These are phyloP conservation scores for Hypercompe scribonia DNA, from an alignment of 2,888 invertebrate species.

Conservation along the genomic window DNA sequence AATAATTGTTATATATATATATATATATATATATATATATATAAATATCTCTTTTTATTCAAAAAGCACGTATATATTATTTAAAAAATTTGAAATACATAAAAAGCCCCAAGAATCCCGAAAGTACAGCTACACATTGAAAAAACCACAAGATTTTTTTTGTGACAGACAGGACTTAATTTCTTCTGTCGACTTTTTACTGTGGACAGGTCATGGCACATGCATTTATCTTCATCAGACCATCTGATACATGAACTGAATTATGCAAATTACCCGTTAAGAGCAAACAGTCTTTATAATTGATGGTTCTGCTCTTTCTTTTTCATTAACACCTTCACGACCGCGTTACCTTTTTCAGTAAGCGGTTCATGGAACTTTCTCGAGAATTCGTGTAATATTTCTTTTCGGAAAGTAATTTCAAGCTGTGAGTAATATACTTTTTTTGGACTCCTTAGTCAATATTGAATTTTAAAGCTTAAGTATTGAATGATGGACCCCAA, in stretches of 20 bases:
- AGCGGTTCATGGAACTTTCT: conserved; percentile 24
- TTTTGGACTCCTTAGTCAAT: not conserved
- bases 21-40: too few species aligned
- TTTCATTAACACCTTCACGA: conserved; percentile 28
- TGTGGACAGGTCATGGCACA: conserved; percentile 61
- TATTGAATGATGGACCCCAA: conserved; percentile 43
- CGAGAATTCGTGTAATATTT: conserved; percentile 17
- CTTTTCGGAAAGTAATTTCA: not conserved
- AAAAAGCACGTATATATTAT: too few species aligned
- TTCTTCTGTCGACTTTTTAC: conserved; percentile 64
- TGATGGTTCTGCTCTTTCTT: conserved; percentile 39
- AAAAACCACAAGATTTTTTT: conserved; percentile 61
- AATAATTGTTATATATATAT: too few species aligned
- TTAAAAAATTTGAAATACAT: too few species aligned
- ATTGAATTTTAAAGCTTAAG: not conserved
- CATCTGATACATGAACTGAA: conserved; percentile 60
- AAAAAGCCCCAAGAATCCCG: conserved; percentile 61
- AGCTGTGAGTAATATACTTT: conserved; percentile 1
- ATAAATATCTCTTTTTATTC: too few species aligned
- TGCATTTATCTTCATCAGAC: conserved; percentile 78
- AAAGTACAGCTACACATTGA: conserved; percentile 51
- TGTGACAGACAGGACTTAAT: conserved; percentile 72
- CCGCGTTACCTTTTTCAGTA: conserved; percentile 20
- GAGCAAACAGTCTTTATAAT: conserved; percentile 42
- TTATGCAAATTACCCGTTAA: conserved; percentile 63